Percentiles rank a stretch among this genome's conserved stretches.
phyloP scores from a whole-genome alignment of 2,797 vertebrate species.

The Picus viridis region DNA sequence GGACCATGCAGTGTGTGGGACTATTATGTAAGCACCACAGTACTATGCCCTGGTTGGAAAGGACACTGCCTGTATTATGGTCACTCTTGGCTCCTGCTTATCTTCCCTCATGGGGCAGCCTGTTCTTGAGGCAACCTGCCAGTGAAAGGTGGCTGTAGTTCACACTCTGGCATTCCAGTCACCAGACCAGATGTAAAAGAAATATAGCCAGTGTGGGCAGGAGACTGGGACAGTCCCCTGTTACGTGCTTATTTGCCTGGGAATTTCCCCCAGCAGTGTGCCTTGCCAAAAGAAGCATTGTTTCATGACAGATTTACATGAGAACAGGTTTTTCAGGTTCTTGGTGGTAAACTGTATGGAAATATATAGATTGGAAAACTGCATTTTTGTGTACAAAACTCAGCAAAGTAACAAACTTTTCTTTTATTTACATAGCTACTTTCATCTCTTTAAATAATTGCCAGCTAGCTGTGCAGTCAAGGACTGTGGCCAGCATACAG shows the following conservation, averaged over 20 bases:
- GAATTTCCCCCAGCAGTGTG: conserved; percentile 16
- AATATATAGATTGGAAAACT: background rate
- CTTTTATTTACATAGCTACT: background rate
- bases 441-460: background rate
- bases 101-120: background rate
- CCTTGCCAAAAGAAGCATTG: conserved; percentile 45
- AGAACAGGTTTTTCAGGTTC: conserved; percentile 52
- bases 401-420: background rate
- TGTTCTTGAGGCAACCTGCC: background rate
- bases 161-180: rapidly evolving
- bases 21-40: background rate
- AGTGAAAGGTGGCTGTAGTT: background rate
- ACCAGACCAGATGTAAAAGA: background rate
- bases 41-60: background rate
- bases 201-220: background rate
- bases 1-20: background rate
- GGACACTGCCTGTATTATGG: rapidly evolving
- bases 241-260: background rate
- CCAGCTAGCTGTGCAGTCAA: background rate
- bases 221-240: background rate
- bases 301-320: conserved; percentile 55
- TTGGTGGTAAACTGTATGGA: conserved; percentile 2
- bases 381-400: background rate
- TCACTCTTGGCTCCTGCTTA: background rate
- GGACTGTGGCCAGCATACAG: background rate